Evolutionary conservation across 1,140 invertebrate genomes (phyloP), one percentile per base, ranked within the genome.

Genomic region (Sminthurinus signatus): DNA sequence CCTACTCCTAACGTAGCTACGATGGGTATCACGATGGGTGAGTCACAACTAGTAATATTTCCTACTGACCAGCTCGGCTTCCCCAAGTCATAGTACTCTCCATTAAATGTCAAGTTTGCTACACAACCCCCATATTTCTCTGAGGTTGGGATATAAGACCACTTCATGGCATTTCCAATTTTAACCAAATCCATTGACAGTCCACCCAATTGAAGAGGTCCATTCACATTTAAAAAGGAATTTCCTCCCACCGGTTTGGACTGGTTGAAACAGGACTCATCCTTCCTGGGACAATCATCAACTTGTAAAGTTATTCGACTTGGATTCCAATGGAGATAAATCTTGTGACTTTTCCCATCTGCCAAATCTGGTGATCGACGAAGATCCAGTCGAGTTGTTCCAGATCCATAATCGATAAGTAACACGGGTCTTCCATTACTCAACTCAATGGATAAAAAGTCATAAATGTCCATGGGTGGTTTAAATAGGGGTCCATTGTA

Each of bases 391-490:
- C 80, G 77, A 1, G 83, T 79, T 0, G 87, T 88, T 1, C 92
- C 93, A 0, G 88, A 84, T 2, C 95, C 95, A 78, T 94, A 95
- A 78, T 97, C 88, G 15, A 97, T 82, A 19, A 89, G 83, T 0
- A 98, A 78, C 0, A 88, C 80, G 0, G 91, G 90, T 73, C 83
- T 88, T 15, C 94, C 93, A 60, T 88, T 82, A n/a, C 82, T 77
- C 27, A 98, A 76, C 76, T 97, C 93, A 43, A 98, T 72, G 0
- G 93, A 85, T 77, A 98, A 86, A 74, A 96, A 98, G 81, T 98
- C 96, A 79, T 83, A 80, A 32, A 88, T 78, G 50, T 80, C 76
- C 21, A 86, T 74, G 12, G 59, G n/a, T 2, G 75, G 76, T 52
- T 76, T 74, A 12, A 73, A 75, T 60, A 92, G 80, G 0, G 95